phyloP scores from a whole-genome alignment of 2,888 invertebrate species.

The Ischnura elegans region DNA sequence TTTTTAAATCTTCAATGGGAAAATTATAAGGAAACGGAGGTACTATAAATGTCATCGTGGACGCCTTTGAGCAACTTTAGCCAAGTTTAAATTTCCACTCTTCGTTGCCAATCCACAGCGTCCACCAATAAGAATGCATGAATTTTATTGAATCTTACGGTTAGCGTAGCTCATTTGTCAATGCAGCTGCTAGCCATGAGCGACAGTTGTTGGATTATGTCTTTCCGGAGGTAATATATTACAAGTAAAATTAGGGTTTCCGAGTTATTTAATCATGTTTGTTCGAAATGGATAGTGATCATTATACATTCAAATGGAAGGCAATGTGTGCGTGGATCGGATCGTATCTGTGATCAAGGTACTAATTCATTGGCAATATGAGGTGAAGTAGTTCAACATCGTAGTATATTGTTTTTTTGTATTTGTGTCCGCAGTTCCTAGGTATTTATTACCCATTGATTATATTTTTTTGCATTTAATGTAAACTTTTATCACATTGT shows the following conservation, averaged over 20 bases:
- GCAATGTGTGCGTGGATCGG: background rate
- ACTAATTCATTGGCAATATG: background rate
- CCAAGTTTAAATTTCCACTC: background rate
- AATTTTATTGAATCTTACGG: background rate
- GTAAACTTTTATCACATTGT: background rate
- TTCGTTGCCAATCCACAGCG: background rate
- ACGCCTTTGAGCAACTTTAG: too few relatives aligned
- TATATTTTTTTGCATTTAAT: background rate
- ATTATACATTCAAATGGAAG: background rate
- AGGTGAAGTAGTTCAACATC: background rate
- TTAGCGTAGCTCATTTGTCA: background rate
- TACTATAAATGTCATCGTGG: too few relatives aligned
- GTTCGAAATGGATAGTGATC: background rate
- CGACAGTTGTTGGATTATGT: too few relatives aligned
- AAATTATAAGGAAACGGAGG: too few relatives aligned
- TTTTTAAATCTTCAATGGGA: too few relatives aligned
- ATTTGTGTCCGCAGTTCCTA: background rate
- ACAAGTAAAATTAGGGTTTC: background rate
- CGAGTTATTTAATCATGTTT: background rate
- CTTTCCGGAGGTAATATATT: background rate
- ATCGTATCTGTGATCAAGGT: background rate
- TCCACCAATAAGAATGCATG: background rate
- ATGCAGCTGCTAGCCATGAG: background rate
- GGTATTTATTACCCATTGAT: background rate
- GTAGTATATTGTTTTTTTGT: background rate